Evolutionary conservation across 2,797 vertebrate genomes (phyloP).

Genomic region (Prionace glauca): DNA sequence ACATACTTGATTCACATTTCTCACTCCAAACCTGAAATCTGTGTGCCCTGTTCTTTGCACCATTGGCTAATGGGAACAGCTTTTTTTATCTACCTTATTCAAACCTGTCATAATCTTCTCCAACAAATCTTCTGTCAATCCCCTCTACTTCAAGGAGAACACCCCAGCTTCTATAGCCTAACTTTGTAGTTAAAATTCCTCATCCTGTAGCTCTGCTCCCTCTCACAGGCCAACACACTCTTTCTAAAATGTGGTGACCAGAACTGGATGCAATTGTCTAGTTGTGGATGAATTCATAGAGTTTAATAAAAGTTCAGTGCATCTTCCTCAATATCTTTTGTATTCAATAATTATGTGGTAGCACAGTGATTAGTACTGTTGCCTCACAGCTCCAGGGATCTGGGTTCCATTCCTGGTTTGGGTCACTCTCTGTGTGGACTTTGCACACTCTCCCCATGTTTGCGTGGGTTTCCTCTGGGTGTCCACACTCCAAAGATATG

Average conservation of each 20-base stretch:
- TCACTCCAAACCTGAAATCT: not conserved
- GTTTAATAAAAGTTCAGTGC: not conserved
- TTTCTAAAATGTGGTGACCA: not conserved
- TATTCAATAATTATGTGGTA: not conserved
- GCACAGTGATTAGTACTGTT: no score
- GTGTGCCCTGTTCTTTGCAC: not conserved
- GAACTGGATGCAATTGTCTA: not conserved
- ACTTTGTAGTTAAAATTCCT: not conserved
- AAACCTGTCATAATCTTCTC: not conserved
- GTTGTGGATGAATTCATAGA: not conserved
- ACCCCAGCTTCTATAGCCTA: not conserved
- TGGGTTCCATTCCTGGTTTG: no score
- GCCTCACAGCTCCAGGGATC: no score
- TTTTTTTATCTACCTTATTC: not conserved
- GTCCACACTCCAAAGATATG: no score
- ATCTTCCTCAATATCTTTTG: not conserved
- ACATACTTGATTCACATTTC: not conserved
- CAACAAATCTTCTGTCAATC: not conserved
- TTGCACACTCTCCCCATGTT: no score
- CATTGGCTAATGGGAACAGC: not conserved
- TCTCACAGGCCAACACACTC: not conserved
- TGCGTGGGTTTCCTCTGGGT: no score
- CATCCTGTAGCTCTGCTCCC: not conserved
- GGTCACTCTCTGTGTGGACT: no score
- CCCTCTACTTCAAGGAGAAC: not conserved